Evolutionary conservation across 92 coral and sea anemone genomes (phyloP).

Genomic region (Actinostola sp.): DNA sequence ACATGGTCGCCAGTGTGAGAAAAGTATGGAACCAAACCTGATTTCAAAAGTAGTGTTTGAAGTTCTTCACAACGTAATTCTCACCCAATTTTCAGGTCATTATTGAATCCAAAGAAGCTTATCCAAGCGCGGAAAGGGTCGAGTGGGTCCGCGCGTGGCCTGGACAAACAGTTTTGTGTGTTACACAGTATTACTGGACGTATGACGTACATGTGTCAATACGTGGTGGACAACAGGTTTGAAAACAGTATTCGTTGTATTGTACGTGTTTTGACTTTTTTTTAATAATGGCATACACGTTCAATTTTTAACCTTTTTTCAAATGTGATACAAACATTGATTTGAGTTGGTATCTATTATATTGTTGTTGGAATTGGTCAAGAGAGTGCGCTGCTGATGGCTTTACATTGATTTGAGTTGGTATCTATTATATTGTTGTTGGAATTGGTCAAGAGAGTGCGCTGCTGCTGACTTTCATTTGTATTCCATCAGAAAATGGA

Average conservation of each 20-base stretch:
- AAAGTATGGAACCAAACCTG: slow-evolving; percentile 57
- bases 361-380: too few species aligned
- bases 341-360: too few species aligned
- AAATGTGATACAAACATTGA: too few species aligned
- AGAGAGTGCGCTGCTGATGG: neutral
- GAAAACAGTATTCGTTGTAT: neutral
- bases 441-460: too few species aligned
- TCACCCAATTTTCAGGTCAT: slow-evolving; percentile 63
- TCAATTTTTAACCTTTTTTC: too few species aligned
- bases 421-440: too few species aligned
- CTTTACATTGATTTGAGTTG: too few species aligned
- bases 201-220: slow-evolving; percentile 89
- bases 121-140: slow-evolving; percentile 78
- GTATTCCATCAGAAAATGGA: slow-evolving; percentile 60
- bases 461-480: neutral
- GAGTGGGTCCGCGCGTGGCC: slow-evolving; percentile 97
- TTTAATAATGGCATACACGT: too few species aligned
- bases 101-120: slow-evolving; percentile 85
- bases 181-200: slow-evolving; percentile 95
- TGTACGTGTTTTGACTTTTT: too few species aligned
- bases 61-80: neutral
- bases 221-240: slow-evolving; percentile 79
- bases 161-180: slow-evolving; percentile 96
- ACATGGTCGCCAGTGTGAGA: slow-evolving; percentile 95
- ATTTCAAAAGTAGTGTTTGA: neutral